Evolutionary conservation across 2,888 invertebrate species (phyloP).

Genomic region (Xanthorhoe spadicearia): DNA sequence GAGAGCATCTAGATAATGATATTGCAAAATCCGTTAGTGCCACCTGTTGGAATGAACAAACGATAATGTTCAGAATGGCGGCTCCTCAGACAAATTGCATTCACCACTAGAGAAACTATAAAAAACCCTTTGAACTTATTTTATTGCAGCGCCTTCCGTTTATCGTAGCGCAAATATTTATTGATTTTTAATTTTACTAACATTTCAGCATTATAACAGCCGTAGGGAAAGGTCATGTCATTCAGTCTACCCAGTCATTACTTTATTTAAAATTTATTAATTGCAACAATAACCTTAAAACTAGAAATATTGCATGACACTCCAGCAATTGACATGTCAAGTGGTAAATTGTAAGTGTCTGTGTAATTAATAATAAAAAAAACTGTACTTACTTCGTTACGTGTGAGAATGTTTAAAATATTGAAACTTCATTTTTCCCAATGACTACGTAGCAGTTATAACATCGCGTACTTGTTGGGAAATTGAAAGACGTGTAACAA

Average conservation of each 20-base stretch:
- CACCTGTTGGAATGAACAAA: slow-evolving; percentile 3
- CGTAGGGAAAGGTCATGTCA: slow-evolving; percentile 3
- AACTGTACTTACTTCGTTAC: slow-evolving; percentile 8
- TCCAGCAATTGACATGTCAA: slow-evolving; percentile 24
- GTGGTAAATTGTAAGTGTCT: slow-evolving; percentile 17
- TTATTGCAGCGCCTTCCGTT: background rate
- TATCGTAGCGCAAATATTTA: background rate
- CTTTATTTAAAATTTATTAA: slow-evolving; percentile 4
- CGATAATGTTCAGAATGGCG: background rate
- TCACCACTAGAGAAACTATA: background rate
- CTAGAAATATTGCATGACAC: slow-evolving; percentile 8
- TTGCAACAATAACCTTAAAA: slow-evolving; percentile 14
- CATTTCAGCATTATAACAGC: background rate
- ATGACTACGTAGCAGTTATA: slow-evolving; percentile 17
- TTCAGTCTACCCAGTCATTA: slow-evolving; percentile 3
- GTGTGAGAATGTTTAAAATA: slow-evolving; percentile 14
- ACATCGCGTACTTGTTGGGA: slow-evolving; percentile 29
- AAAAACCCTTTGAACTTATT: background rate
- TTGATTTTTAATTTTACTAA: slow-evolving; percentile 11
- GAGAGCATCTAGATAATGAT: background rate
- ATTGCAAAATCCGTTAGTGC: background rate
- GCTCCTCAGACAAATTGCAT: slow-evolving; percentile 1
- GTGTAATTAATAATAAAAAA: slow-evolving; percentile 13
- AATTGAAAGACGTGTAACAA: slow-evolving; percentile 11
- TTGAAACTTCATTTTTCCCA: slow-evolving; percentile 19